Evolutionary conservation across 2,888 invertebrate genomes (phyloP).

Genomic region (Pherbina coryleti): DNA sequence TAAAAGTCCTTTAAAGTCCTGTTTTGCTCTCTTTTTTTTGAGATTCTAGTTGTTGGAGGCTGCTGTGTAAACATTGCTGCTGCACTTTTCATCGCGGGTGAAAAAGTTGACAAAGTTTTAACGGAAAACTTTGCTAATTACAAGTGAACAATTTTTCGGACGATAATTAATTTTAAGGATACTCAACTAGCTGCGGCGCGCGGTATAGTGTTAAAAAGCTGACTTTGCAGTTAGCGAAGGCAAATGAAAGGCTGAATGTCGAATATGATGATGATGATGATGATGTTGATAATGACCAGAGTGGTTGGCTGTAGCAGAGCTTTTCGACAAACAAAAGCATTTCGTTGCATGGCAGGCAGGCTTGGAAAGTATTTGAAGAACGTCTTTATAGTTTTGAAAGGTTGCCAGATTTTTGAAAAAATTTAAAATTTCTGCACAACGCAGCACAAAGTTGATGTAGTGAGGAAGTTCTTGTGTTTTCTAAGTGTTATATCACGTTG

Average conservation of each 20-base stretch:
- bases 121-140: constrained; percentile 48
- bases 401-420: too few species aligned
- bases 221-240: neutral
- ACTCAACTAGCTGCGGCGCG: neutral
- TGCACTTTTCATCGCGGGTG: neutral
- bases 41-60: too few species aligned
- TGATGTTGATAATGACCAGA: too few species aligned
- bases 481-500: too few species aligned
- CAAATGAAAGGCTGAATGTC: neutral
- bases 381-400: too few species aligned
- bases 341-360: too few species aligned
- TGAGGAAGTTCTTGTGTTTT: too few species aligned
- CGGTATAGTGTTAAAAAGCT: neutral
- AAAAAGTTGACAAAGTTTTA: constrained; percentile 41
- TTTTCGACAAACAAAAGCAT: neutral
- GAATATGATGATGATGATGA: neutral
- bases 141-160: constrained; percentile 42
- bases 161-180: constrained; percentile 45
- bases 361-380: too few species aligned
- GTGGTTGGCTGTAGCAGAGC: neutral
- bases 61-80: too few species aligned
- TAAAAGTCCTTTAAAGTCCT: too few species aligned
- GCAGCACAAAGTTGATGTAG: too few species aligned
- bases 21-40: neutral
- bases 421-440: too few species aligned